Percentiles rank a stretch among this genome's conserved stretches.
Evolutionary conservation across 2,113 vertebrate genomes (phyloP).

Genomic region (Ciconia maguari): DNA sequence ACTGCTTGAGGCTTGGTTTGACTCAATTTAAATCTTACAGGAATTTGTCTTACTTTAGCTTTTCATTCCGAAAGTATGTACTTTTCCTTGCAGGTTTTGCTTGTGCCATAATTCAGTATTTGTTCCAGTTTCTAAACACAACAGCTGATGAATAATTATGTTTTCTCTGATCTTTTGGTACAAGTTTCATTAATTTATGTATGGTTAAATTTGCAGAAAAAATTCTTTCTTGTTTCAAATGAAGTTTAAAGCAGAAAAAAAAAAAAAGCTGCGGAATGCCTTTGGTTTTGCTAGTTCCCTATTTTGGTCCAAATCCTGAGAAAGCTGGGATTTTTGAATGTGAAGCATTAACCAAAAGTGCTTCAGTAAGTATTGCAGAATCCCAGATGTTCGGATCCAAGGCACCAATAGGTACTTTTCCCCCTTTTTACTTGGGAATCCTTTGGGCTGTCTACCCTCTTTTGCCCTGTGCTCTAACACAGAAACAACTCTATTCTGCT

Average conservation of each 20-base stretch:
- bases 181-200: background rate
- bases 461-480: background rate
- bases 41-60: conserved; percentile 9
- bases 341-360: background rate
- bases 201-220: background rate
- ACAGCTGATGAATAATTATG: background rate
- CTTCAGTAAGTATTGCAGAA: background rate
- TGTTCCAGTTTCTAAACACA: background rate
- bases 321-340: background rate
- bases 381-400: background rate
- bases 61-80: background rate
- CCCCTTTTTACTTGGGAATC: background rate
- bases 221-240: background rate
- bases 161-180: background rate
- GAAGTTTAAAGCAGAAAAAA: background rate
- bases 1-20: background rate
- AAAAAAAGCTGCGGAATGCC: background rate
- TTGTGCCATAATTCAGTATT: background rate
- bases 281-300: background rate
- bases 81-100: background rate
- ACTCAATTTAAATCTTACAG: background rate
- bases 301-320: background rate
- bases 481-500: background rate
- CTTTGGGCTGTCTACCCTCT: background rate
- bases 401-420: background rate